These are phyloP conservation scores for Ceramica pisi DNA, from an alignment of 2,888 invertebrate species.

Conservation along the genomic window DNA sequence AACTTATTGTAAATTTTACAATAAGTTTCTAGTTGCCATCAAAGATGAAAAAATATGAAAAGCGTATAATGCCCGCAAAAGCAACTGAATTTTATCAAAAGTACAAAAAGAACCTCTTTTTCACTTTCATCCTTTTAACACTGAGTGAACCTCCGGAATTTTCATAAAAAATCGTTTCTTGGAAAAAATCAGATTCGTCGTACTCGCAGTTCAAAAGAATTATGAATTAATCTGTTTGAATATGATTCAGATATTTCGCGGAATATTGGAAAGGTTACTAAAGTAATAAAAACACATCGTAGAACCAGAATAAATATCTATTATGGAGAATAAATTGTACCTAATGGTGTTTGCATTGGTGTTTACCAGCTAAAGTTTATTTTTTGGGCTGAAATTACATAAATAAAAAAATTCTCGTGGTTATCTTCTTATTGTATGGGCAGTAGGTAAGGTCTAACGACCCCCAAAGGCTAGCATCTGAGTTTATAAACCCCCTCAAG, in stretches of 20 bases:
- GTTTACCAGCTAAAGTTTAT: neutral
- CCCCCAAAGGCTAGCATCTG: too few species aligned
- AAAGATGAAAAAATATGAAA: too few species aligned
- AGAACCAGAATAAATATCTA: slow-evolving; percentile 22
- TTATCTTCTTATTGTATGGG: too few species aligned
- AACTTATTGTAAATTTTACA: too few species aligned
- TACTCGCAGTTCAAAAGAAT: slow-evolving; percentile 12
- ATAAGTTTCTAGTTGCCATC: too few species aligned
- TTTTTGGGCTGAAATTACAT: neutral
- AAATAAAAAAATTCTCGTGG: too few species aligned
- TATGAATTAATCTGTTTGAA: slow-evolving; percentile 32
- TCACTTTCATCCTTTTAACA: neutral
- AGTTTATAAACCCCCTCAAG: too few species aligned
- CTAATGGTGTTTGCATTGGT: neutral
- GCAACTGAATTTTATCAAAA: too few species aligned
- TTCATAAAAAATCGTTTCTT: slow-evolving; percentile 7
- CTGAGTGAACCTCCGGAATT: neutral
- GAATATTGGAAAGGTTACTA: slow-evolving; percentile 23
- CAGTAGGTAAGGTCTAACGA: too few species aligned
- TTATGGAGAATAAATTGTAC: neutral
- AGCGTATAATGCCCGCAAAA: too few species aligned
- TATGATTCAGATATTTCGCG: slow-evolving; percentile 2
- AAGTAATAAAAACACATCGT: slow-evolving; percentile 6
- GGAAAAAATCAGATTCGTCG: neutral
- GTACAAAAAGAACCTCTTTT: neutral